Evolutionary conservation across 1,140 invertebrate genomes (phyloP), one percentile per base, ranked within the genome.

Genomic region (Contarinia nasturtii): DNA sequence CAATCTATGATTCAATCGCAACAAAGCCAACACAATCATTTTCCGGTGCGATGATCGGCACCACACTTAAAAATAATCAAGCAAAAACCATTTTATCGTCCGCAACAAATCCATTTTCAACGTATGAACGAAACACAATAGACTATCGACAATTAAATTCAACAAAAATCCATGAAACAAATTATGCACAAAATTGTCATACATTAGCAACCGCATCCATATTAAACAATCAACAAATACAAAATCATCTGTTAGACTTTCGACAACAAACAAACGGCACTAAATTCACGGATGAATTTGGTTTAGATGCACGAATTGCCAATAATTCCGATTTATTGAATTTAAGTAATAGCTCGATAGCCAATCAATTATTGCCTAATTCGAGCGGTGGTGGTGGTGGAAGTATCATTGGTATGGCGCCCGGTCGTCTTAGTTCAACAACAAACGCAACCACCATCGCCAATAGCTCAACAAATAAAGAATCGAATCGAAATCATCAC

Each of bases 41-140:
- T 27, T 27, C 27, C 27, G 27, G 27, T 10, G 10, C 27, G 10
- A 27, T 27, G 27, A 27, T 3, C 10, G 27, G 27, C 27, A 10
- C 4, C 10, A 10, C 10, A 10, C 27, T 27, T 27, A 10, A 10
- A 3, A 27, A 27, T 10, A 27, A 27, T 27, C 27, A 27, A 27
- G 27, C 27, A 27, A 27, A 27, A 27, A 27, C 27, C 27, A 27
- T 27, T 27, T 10, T 27, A 27, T 27, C 27, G 27, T 27, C 27
- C 4, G 27, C 27, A 27, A 27, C 27, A 27, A 27, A 27, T 27
- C 27, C 27, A 27, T 27, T 27, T 27, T 27, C 27, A 10, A 10
- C 27, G 4, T 27, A 27, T 41, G 1, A 55, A 49, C 1, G 41
- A 43, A 43, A 43, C 12, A 40, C 53, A 57, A 1, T 57, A 55